phyloP scores from a whole-genome alignment of 2,797 vertebrate species.

The Semotilus atromaculatus region DNA sequence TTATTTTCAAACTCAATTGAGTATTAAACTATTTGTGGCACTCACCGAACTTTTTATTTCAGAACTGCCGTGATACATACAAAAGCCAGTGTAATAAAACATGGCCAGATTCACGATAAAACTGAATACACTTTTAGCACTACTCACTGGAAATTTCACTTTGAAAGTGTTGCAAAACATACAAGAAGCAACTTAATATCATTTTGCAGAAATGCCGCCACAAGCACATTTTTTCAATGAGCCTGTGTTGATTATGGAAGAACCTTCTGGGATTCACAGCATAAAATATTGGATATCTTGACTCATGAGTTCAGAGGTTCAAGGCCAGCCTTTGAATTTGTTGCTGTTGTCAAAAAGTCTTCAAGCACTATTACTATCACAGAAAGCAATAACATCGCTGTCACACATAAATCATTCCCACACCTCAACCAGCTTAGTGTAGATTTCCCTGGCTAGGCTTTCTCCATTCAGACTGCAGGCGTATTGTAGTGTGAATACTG shows the following conservation, averaged over 20 bases:
- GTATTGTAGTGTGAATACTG: neutral
- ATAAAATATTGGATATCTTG: neutral
- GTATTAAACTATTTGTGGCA: neutral
- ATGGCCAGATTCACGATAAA: neutral
- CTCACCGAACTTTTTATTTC: neutral
- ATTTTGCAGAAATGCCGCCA: neutral
- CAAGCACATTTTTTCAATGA: neutral
- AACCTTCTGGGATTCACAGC: constrained; percentile 2
- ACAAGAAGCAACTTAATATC: neutral
- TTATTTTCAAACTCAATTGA: neutral
- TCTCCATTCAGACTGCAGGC: neutral
- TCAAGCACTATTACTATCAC: constrained; percentile 32
- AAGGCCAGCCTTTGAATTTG: constrained; percentile 34
- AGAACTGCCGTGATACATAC: neutral
- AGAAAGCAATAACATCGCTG: constrained; percentile 24
- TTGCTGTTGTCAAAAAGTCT: constrained; percentile 7
- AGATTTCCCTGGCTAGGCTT: constrained; percentile 37
- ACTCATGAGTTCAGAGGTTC: constrained; percentile 30
- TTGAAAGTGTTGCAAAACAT: neutral
- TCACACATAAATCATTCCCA: constrained; percentile 40
- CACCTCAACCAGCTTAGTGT: neutral
- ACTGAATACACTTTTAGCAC: neutral
- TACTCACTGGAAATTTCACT: neutral
- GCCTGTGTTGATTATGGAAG: neutral
- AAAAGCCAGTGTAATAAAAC: neutral